These are phyloP conservation scores for Sciaenops ocellatus DNA, from an alignment of 2,797 vertebrate species.

Conservation along the genomic window DNA sequence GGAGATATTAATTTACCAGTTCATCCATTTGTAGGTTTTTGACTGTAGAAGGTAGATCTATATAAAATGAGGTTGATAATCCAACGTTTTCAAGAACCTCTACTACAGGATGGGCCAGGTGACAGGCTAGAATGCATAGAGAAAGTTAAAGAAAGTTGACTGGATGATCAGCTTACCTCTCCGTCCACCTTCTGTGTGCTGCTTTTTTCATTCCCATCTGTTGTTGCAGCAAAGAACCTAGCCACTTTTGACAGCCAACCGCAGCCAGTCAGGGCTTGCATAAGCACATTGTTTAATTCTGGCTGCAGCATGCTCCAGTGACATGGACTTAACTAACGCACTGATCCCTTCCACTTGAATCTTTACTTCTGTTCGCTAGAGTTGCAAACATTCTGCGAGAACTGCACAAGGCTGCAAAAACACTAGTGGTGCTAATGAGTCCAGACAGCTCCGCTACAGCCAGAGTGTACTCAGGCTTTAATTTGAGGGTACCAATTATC, in stretches of 20 bases:
- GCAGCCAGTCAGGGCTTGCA: slow-evolving; percentile 39
- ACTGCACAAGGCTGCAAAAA: slow-evolving; percentile 11
- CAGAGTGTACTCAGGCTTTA: slow-evolving; percentile 23
- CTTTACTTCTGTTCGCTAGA: slow-evolving; percentile 31
- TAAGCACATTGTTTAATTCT: slow-evolving; percentile 66
- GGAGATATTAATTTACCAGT: slow-evolving; percentile 1
- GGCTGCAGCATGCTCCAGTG: slow-evolving; percentile 63
- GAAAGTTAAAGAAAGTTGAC: background rate
- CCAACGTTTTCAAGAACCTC: background rate
- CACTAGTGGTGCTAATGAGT: slow-evolving; percentile 35
- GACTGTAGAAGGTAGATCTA: background rate
- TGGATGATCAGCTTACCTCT: background rate
- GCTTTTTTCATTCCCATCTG: slow-evolving; percentile 34
- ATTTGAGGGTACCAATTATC: slow-evolving; percentile 39
- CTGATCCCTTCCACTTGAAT: slow-evolving; percentile 62
- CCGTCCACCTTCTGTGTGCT: slow-evolving; percentile 10
- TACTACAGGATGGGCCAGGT: no score
- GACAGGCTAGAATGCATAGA: background rate
- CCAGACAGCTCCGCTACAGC: slow-evolving; percentile 36
- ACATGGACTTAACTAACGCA: slow-evolving; percentile 58
- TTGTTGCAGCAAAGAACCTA: slow-evolving; percentile 27
- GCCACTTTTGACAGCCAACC: slow-evolving; percentile 43
- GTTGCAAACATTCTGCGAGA: slow-evolving; percentile 40
- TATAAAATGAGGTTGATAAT: background rate
- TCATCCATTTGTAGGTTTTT: background rate